These are phyloP conservation scores for Agelas oroides DNA, from an alignment of 37 sponge, comb jelly and placozoan species.

Conservation along the genomic window DNA sequence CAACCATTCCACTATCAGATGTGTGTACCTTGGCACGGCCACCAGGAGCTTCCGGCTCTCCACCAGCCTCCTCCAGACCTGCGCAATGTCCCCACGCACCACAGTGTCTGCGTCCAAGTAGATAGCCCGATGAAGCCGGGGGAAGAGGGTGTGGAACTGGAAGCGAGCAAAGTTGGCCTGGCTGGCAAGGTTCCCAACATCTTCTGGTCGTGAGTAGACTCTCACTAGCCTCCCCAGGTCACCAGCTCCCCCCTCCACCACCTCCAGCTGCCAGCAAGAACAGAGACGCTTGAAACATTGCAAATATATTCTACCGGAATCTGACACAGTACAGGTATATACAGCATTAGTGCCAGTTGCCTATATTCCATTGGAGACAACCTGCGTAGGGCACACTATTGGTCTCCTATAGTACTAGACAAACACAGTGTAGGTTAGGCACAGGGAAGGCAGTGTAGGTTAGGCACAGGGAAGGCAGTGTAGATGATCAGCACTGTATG, in stretches of 20 bases:
- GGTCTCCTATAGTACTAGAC: too few species aligned
- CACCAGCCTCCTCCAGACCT: constrained; percentile 27
- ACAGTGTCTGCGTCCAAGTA: constrained; percentile 60
- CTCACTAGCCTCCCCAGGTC: constrained; percentile 23
- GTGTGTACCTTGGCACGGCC: constrained; percentile 45
- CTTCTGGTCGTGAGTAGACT: constrained; percentile 1
- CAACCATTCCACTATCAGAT: neutral
- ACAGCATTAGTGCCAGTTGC: too few species aligned
- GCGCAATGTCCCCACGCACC: constrained; percentile 46
- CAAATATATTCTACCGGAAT: too few species aligned
- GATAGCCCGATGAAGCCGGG: constrained; percentile 34
- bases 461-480: too few species aligned
- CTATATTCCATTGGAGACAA: neutral
- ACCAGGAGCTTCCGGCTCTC: constrained; percentile 20
- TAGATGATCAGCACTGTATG: too few species aligned
- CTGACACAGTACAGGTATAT: too few species aligned
- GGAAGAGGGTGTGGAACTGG: constrained; percentile 41
- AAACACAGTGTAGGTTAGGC: too few species aligned
- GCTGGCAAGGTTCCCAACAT: constrained; percentile 78
- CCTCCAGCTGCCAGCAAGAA: constrained; percentile 6
- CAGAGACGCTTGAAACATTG: neutral
- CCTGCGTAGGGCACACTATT: too few species aligned
- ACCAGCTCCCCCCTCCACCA: constrained; percentile 21
- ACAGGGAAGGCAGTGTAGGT: too few species aligned
- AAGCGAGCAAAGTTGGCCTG: constrained; percentile 78